Evolutionary conservation across 2,113 vertebrate species (phyloP).

Genomic region (Sphaerodactylus townsendi): DNA sequence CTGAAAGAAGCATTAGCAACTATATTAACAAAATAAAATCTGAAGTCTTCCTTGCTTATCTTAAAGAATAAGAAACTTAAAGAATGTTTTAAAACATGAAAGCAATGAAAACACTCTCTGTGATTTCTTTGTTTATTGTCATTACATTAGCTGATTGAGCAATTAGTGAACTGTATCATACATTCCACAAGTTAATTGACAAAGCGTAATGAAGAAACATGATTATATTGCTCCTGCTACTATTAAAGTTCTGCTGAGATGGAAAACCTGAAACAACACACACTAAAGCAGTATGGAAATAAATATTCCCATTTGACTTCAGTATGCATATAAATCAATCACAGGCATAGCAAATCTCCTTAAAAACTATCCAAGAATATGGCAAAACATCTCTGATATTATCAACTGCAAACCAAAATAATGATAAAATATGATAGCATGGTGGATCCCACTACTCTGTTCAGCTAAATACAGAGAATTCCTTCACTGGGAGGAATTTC

Average conservation of each 20-base stretch:
- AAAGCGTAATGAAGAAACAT: not conserved
- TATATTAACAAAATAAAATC: too few species aligned
- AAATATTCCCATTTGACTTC: not conserved
- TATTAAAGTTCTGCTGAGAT: not conserved
- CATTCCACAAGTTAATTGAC: not conserved
- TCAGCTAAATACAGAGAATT: too few species aligned
- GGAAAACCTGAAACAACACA: conserved; percentile 7
- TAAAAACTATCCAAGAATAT: conserved; percentile 48
- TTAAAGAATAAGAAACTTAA: not conserved
- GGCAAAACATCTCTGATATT: conserved; percentile 43
- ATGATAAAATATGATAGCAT: too few species aligned
- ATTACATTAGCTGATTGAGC: not conserved
- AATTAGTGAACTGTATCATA: not conserved
- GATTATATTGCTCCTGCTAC: not conserved
- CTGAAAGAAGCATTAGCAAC: too few species aligned
- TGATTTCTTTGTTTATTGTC: not conserved
- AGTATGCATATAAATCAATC: not conserved
- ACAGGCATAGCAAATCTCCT: conserved; percentile 49
- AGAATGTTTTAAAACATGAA: not conserved
- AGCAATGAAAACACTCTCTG: not conserved
- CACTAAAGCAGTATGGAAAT: not conserved
- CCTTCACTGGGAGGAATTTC: too few species aligned
- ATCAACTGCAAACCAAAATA: conserved; percentile 27
- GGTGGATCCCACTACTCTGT: too few species aligned
- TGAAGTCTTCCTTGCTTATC: not conserved